phyloP scores from a whole-genome alignment of 2,797 vertebrate genomes.

The Hapalemur alaotrensis region DNA sequence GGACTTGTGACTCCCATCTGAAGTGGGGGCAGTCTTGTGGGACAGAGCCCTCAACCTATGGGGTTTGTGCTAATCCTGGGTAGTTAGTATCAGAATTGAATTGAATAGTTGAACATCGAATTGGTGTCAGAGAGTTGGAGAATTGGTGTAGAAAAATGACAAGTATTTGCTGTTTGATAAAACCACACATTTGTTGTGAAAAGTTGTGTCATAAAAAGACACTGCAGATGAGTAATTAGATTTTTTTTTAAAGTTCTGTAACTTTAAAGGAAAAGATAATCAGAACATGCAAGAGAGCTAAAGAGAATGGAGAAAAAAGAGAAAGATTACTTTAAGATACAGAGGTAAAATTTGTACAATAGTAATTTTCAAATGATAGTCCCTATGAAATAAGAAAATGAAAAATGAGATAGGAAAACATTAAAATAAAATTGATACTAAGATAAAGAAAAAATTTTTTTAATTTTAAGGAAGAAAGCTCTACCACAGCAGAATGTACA shows the following conservation, averaged over 20 bases:
- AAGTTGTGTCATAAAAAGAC: background rate
- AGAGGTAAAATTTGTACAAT: background rate
- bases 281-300: background rate
- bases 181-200: background rate
- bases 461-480: background rate
- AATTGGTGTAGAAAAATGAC: background rate
- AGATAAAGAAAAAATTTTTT: background rate
- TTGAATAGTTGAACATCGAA: background rate
- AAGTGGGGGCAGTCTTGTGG: background rate
- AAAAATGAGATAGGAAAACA: background rate
- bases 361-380: background rate
- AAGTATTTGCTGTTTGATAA: background rate
- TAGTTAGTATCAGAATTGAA: background rate
- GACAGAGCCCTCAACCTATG: background rate
- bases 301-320: background rate
- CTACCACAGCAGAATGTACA: background rate
- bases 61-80: background rate
- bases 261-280: background rate
- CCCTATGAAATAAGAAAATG: background rate
- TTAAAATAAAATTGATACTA: background rate
- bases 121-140: background rate
- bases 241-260: background rate
- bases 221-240: background rate
- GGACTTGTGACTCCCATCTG: background rate
- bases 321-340: background rate